Percentiles rank a stretch among this genome's conserved stretches.
These are phyloP conservation scores for Bathynomus jamesi DNA, from an alignment of 1,140 invertebrate genomes.

Conservation along the genomic window DNA sequence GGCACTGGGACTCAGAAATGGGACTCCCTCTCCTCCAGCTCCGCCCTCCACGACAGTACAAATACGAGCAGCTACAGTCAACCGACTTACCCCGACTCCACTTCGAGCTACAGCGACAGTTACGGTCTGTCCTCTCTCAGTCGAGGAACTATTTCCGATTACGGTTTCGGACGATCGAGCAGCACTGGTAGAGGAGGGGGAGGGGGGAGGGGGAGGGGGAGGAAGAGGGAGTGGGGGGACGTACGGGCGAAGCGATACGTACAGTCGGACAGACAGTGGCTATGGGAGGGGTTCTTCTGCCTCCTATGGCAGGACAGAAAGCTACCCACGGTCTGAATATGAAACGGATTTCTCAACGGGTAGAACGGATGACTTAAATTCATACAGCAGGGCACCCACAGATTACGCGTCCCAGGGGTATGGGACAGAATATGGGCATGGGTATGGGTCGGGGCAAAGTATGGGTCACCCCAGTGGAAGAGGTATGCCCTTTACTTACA, in stretches of 20 bases:
- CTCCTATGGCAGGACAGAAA: neutral
- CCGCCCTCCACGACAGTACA: neutral
- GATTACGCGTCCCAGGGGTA: neutral
- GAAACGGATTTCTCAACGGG: neutral
- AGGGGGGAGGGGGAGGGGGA: neutral
- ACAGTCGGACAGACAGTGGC: neutral
- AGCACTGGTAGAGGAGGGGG: neutral
- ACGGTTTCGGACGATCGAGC: neutral
- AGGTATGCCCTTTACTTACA: neutral
- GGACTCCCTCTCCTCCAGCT: neutral
- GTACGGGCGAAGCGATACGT: neutral
- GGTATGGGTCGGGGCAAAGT: neutral
- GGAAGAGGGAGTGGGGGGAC: neutral
- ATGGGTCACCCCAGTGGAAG: neutral
- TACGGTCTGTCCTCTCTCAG: neutral
- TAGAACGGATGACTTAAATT: neutral
- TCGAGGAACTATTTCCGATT: neutral
- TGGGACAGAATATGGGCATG: neutral
- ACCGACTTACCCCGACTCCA: neutral
- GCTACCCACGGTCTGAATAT: neutral
- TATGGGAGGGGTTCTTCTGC: neutral
- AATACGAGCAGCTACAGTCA: neutral
- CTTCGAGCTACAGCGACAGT: neutral
- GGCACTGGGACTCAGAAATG: neutral
- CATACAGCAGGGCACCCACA: neutral